These are phyloP conservation scores for Drosophila nr. fundita DNA, from an alignment of 2,888 invertebrate species.

Conservation along the genomic window DNA sequence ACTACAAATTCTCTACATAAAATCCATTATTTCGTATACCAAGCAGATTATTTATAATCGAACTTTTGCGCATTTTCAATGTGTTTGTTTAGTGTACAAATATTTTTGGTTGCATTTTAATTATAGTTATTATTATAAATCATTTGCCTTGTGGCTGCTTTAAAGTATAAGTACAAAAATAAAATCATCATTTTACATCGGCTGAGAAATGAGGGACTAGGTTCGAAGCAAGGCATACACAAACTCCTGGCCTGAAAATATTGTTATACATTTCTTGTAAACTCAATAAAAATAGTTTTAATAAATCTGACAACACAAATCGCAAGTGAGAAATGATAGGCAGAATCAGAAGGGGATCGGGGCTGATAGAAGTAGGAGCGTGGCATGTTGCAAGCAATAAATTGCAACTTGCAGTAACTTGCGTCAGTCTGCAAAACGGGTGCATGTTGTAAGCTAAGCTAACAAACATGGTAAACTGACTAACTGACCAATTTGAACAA, in stretches of 20 bases:
- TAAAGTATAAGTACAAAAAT: conserved; percentile 55
- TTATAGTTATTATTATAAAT: conserved; percentile 6
- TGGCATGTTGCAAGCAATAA: conserved; percentile 16
- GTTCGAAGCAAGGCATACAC: neutral
- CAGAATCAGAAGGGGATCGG: neutral
- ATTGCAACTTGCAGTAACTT: neutral
- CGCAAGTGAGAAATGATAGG: conserved; percentile 21
- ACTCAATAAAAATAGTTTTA: neutral
- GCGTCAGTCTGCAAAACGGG: conserved; percentile 15
- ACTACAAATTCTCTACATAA: conserved; percentile 53
- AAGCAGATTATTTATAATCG: conserved; percentile 19
- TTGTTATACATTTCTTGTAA: neutral
- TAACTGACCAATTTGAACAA: conserved; percentile 24
- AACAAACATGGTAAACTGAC: conserved; percentile 34
- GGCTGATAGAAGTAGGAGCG: conserved; percentile 1
- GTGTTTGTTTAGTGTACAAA: neutral
- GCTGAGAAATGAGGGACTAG: conserved; percentile 10
- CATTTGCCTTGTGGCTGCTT: conserved; percentile 3
- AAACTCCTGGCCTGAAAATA: neutral
- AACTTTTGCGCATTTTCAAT: conserved; percentile 9
- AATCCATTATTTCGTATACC: conserved; percentile 19
- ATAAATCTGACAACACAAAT: conserved; percentile 30
- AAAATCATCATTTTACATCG: conserved; percentile 8
- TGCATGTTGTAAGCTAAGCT: conserved; percentile 1
- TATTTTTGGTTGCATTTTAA: conserved; percentile 22